These are phyloP conservation scores for Operophtera brumata DNA, from an alignment of 2,888 invertebrate species.

Conservation along the genomic window DNA sequence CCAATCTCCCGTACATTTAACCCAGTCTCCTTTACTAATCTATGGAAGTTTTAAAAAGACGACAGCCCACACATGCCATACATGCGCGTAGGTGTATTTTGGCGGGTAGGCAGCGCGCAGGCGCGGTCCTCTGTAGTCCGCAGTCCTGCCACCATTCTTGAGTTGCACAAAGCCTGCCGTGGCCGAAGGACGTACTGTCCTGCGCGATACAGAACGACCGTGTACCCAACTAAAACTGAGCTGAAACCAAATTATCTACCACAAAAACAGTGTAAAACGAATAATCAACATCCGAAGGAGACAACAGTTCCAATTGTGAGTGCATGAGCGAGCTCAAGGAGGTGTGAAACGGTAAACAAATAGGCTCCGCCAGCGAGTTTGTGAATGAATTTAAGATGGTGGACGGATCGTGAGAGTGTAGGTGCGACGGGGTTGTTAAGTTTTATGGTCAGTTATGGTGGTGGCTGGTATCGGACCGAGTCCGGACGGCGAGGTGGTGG, in stretches of 20 bases:
- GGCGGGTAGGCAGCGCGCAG: conserved; percentile 71
- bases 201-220: conserved; percentile 47
- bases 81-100: conserved; percentile 79
- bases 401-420: conserved; percentile 62
- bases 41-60: conserved; percentile 63
- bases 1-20: too few species aligned
- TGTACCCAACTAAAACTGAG: conserved; percentile 62
- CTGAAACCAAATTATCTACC: conserved; percentile 44
- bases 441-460: conserved; percentile 50
- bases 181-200: conserved; percentile 39
- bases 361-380: conserved; percentile 70
- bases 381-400: conserved; percentile 81
- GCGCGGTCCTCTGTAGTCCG: conserved; percentile 68
- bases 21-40: conserved; percentile 35
- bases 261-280: conserved; percentile 46
- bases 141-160: conserved; percentile 78
- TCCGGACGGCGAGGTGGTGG: conserved; percentile 27
- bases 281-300: conserved; percentile 29
- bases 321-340: conserved; percentile 44
- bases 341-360: conserved; percentile 74
- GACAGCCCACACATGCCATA: conserved; percentile 52
- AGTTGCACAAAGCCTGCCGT: conserved; percentile 66
- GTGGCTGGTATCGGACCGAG: conserved; percentile 27
- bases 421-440: conserved; percentile 47
- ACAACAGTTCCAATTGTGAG: conserved; percentile 35